A percentile compares a stretch with the other conserved stretches of the same genome.
Evolutionary conservation across 2,113 vertebrate species (phyloP).

Genomic region (Suricata suricatta): DNA sequence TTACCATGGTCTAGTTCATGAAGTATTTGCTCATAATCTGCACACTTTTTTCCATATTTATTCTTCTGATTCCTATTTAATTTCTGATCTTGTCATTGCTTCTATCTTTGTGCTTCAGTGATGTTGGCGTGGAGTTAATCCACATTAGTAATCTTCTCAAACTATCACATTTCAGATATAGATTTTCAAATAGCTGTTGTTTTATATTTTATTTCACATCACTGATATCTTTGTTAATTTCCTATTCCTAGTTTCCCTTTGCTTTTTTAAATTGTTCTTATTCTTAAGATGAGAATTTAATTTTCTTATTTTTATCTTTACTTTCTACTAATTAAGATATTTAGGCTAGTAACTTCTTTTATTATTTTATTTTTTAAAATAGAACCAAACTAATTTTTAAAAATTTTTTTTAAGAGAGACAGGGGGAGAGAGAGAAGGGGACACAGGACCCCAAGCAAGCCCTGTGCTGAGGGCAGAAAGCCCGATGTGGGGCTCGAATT

Average conservation of each 20-base stretch:
- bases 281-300: neutral
- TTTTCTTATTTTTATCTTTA: neutral
- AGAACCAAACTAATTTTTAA: no score
- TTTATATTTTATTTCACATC: neutral
- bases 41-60: neutral
- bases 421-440: no score
- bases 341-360: neutral
- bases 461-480: no score
- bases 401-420: no score
- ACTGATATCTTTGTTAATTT: neutral
- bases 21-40: fast-evolving
- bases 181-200: neutral
- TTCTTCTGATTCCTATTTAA: neutral
- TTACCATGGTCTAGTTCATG: no score
- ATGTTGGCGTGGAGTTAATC: neutral
- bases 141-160: neutral
- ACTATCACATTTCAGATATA: neutral
- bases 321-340: neutral
- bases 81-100: neutral
- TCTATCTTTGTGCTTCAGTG: neutral
- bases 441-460: no score
- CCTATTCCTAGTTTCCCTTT: neutral
- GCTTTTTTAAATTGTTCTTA: neutral
- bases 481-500: no score
- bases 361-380: neutral